Evolutionary conservation across 1,140 invertebrate species (phyloP).

Genomic region (Melipona quadrifasciata): DNA sequence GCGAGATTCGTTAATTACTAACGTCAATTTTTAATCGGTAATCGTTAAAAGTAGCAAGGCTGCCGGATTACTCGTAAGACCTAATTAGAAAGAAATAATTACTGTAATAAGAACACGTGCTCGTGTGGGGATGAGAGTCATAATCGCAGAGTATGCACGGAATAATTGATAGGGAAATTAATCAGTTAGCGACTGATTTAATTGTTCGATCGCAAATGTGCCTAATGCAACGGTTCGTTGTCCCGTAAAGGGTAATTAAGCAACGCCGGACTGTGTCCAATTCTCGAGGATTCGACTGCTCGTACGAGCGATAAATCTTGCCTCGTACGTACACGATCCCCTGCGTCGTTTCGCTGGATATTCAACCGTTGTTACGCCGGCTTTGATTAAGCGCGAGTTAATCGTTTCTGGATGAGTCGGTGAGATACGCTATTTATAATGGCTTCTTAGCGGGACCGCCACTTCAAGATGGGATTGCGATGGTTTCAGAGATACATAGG

Average conservation of each 20-base stretch:
- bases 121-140: no score
- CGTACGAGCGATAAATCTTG: slow-evolving; percentile 34
- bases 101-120: no score
- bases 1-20: no score
- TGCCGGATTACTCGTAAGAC: no score
- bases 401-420: slow-evolving; percentile 38
- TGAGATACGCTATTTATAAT: slow-evolving; percentile 31
- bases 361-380: slow-evolving; percentile 25
- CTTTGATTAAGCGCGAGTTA: slow-evolving; percentile 39
- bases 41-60: no score
- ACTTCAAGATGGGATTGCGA: no score
- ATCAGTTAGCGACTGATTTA: slow-evolving; percentile 22
- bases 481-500: neutral
- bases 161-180: slow-evolving; percentile 35
- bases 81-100: no score
- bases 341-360: slow-evolving; percentile 8
- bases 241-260: slow-evolving; percentile 38
- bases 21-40: no score
- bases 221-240: no score
- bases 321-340: neutral
- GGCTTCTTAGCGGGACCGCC: neutral
- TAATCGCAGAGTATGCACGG: no score
- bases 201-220: neutral
- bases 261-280: neutral
- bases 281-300: slow-evolving; percentile 23